phyloP scores from a whole-genome alignment of 2,113 vertebrate species.

The Pedionomus torquatus region DNA sequence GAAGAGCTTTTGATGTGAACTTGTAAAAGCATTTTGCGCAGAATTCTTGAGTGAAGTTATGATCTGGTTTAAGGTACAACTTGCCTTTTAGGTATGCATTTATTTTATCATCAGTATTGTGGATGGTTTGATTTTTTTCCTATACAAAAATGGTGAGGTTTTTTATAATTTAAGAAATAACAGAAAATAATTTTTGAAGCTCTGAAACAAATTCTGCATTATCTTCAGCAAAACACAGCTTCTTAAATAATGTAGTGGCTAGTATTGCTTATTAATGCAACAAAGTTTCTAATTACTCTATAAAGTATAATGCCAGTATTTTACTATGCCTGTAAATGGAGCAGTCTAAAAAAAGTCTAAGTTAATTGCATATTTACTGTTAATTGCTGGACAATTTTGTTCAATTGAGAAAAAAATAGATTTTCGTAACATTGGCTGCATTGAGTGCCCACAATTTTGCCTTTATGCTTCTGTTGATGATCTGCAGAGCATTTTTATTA shows the following conservation, averaged over 20 bases:
- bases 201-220: neutral
- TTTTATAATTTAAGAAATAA: neutral
- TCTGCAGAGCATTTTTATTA: neutral
- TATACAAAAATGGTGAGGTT: neutral
- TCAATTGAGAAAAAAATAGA: conserved; percentile 19
- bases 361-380: conserved; percentile 15
- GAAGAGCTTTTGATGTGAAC: neutral
- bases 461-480: neutral
- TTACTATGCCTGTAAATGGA: conserved; percentile 4
- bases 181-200: neutral
- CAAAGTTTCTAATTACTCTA: neutral
- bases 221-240: neutral
- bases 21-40: neutral
- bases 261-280: neutral
- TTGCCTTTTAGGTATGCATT: neutral
- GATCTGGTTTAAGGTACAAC: neutral
- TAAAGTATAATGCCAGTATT: neutral
- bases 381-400: conserved; percentile 18
- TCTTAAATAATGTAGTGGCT: neutral
- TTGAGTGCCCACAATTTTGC: neutral
- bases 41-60: neutral
- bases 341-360: neutral
- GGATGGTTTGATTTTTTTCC: neutral
- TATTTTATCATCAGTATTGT: neutral
- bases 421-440: neutral